Conservation (phyloP, 2,888 invertebrate species). For the Megaustenia siamemsis region DNA sequence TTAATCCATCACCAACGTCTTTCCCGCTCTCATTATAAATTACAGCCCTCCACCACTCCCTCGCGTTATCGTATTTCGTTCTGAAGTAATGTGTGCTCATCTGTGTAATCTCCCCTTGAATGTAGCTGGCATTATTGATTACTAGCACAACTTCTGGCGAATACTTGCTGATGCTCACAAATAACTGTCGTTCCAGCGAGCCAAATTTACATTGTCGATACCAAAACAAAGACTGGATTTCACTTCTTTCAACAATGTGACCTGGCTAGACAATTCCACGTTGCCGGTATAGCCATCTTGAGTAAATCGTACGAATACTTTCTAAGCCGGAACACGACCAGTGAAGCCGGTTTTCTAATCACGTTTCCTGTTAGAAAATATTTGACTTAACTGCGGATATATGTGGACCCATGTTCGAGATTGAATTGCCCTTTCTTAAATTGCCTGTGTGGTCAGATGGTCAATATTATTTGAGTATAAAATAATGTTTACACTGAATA, state of each 20-base stretch:
- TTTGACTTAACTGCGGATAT: too few species aligned
- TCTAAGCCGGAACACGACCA: neutral
- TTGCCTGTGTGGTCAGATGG: too few species aligned
- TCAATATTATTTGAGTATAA: too few species aligned
- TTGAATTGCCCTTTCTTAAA: too few species aligned
- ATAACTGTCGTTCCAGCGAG: neutral
- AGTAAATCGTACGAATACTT: neutral
- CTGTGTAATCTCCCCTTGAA: neutral
- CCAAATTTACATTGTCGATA: slow-evolving; percentile 16
- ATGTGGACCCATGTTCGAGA: too few species aligned
- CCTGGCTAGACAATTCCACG: neutral
- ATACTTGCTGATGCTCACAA: neutral
- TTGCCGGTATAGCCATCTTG: neutral
- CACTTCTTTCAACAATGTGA: neutral
- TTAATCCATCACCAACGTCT: too few species aligned
- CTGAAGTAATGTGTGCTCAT: neutral
- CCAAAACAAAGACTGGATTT: neutral
- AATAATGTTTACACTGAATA: too few species aligned
- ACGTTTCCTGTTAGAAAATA: neutral
- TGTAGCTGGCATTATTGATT: neutral
- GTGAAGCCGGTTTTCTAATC: neutral
- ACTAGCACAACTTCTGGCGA: neutral
- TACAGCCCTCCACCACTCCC: neutral
- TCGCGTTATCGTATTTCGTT: neutral
- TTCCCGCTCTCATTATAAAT: too few species aligned